Conservation (phyloP, 2,797 vertebrate genomes). For the Myripristis murdjan region DNA sequence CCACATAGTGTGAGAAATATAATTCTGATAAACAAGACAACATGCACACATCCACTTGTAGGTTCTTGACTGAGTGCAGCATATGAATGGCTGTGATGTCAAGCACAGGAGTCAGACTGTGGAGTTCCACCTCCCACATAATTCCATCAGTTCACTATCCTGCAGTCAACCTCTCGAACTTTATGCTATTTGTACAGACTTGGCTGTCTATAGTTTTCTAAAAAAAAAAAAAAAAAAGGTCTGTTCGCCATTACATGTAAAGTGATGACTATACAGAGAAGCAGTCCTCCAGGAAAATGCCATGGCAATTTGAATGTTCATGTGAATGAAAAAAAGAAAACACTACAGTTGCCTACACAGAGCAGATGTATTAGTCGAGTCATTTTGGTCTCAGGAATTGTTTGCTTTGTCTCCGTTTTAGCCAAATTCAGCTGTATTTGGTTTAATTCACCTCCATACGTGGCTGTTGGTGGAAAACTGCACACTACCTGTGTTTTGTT, state of each 20-base stretch:
- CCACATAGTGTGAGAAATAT: constrained; percentile 23
- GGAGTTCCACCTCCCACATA: constrained; percentile 23
- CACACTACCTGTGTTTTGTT: constrained; percentile 44
- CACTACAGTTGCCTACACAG: constrained; percentile 12
- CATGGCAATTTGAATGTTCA: too few relatives aligned
- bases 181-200: constrained; percentile 31
- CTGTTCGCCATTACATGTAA: neutral
- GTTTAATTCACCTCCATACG: constrained; percentile 60
- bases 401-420: constrained; percentile 65
- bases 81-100: constrained; percentile 48
- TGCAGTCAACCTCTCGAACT: neutral
- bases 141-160: constrained; percentile 33
- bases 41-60: constrained; percentile 21
- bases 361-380: neutral
- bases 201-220: neutral
- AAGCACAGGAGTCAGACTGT: constrained; percentile 43
- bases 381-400: constrained; percentile 50
- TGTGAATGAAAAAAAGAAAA: neutral
- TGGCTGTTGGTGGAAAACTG: constrained; percentile 32
- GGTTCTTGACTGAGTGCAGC: constrained; percentile 22
- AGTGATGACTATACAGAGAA: neutral
- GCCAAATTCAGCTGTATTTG: constrained; percentile 32
- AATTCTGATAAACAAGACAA: constrained; percentile 32
- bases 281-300: neutral
- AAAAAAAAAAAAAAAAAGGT: too few relatives aligned